phyloP scores from a whole-genome alignment of 2,888 invertebrate genomes.

The Drosophila lutescens region DNA sequence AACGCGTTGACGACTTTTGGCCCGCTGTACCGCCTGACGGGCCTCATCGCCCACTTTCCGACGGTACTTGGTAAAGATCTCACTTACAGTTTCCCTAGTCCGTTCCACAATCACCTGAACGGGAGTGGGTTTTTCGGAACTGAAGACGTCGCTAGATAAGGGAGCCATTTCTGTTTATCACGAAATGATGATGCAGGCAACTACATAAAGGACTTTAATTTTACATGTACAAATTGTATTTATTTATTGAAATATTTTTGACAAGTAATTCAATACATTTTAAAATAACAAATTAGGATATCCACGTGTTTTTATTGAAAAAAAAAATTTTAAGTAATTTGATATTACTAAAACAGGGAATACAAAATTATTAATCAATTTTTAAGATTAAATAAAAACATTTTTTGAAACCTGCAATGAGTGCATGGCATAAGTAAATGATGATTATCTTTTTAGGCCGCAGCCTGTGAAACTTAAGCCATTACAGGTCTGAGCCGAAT shows the following conservation, averaged over 20 bases:
- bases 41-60: background rate
- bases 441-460: background rate
- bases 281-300: no score
- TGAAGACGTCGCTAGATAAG: background rate
- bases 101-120: background rate
- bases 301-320: no score
- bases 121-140: background rate
- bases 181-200: background rate
- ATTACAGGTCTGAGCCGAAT: slow-evolving; percentile 21
- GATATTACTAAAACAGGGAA: background rate
- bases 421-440: background rate
- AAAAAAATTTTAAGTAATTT: no score
- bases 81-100: slow-evolving; percentile 18
- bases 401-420: background rate
- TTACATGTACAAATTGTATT: background rate
- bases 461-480: slow-evolving; percentile 12
- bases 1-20: background rate
- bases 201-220: background rate
- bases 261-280: background rate
- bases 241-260: background rate
- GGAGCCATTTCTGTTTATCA: background rate
- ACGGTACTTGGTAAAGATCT: slow-evolving; percentile 27
- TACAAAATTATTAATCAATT: background rate
- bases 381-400: no score
- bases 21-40: background rate